Evolutionary conservation across 2,113 vertebrate genomes (phyloP), one percentile per base, ranked within the genome.

Genomic region (Pampusana beccarii): DNA sequence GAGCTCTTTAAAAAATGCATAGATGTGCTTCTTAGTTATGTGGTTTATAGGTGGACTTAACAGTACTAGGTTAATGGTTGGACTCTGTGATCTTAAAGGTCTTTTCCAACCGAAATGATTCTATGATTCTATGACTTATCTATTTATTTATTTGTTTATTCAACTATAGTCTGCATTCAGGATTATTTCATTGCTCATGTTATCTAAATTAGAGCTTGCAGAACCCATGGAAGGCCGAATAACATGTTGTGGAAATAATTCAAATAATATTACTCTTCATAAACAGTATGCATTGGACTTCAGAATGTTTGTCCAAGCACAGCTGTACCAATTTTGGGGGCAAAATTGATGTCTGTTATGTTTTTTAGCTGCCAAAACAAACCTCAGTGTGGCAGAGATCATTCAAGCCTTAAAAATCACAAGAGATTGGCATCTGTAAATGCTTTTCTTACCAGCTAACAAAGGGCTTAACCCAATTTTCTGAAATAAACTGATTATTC

Each of bases 291-390:
- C 8, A 48, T 10, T 57, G 2, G 4, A 57, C 4, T 83, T 80
- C 23, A 34, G 7, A 48, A 3, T 34, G 6, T 38, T 88, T 44
- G 1, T 42, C 12, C 5, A 29, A 71, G 12, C 1, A 40, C 19
- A 62, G 5, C 12, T 40, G 2, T 64, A 34, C 56, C 6, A 8
- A 0, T 61, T 77, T 16, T 6, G 2, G 9, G 12, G 10, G 5
- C 4, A 60, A 29, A 72, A 69, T 2, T 60, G 2, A 18, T n/a
- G 34, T 3, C 7, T 77, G 89, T 75, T 54, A 18, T 48, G 15
- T 25, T 42, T 62, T 57, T 36, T 71, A 33, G 5, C 5, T 54
- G 9, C 10, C 14, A 73, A 8, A 80, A 48, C 20, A 8, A 83
- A 50, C 6, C 4, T 88, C 44, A 80, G 17, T 34, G 5, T 65